Percentiles rank a stretch among this genome's conserved stretches.
Conservation (phyloP, 2,113 vertebrate species). For the Acinonyx jubatus region DNA sequence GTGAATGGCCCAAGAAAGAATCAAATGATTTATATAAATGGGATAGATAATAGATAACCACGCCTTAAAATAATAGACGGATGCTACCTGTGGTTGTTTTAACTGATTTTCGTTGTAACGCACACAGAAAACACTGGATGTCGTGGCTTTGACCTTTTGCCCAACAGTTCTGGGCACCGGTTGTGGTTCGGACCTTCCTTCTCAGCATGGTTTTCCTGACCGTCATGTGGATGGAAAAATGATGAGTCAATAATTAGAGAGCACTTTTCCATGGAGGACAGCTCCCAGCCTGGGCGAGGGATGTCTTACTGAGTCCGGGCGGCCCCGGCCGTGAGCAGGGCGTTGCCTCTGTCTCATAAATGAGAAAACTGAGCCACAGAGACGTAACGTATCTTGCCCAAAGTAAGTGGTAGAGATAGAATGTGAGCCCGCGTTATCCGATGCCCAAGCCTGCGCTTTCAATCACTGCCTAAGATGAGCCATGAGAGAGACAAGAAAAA, state of each 20-base stretch:
- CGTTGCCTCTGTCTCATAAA: neutral
- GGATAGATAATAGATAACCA: neutral
- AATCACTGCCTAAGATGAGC: neutral
- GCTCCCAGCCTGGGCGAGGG: neutral
- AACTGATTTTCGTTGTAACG: neutral
- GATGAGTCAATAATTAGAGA: neutral
- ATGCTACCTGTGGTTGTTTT: neutral
- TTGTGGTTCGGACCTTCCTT: neutral
- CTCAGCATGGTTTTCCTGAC: constrained; percentile 9
- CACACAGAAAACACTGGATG: neutral
- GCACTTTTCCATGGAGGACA: neutral
- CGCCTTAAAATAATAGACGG: neutral
- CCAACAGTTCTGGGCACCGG: neutral
- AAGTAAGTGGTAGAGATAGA: neutral
- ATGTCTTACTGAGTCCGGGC: neutral
- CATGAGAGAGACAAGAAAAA: neutral
- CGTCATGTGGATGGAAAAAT: neutral
- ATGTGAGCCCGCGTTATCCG: neutral
- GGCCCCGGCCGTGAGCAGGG: rapidly evolving
- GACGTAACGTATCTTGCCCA: neutral
- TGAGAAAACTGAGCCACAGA: neutral
- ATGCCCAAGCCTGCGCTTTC: neutral
- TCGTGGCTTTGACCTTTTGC: neutral
- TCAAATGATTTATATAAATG: neutral
- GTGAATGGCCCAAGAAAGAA: neutral